Evolutionary conservation across 2,113 vertebrate genomes (phyloP).

Genomic region (Corvus cornix): DNA sequence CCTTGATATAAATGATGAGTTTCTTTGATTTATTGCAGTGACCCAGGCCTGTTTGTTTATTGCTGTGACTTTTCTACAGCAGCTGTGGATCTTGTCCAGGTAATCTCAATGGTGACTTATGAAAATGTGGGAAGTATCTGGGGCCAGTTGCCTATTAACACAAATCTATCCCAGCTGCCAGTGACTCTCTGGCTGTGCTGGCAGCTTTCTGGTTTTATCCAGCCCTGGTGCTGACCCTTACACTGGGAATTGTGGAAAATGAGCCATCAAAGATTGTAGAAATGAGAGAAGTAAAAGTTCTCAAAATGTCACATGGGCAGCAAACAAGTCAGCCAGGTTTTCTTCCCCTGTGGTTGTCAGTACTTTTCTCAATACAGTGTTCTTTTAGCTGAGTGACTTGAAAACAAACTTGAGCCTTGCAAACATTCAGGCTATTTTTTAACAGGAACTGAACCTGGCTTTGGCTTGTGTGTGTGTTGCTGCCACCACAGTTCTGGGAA

Average conservation of each 20-base stretch:
- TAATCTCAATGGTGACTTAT: constrained; percentile 25
- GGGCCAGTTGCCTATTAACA: background rate
- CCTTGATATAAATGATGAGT: background rate
- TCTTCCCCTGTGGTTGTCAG: background rate
- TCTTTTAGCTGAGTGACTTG: background rate
- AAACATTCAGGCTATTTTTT: constrained; percentile 1
- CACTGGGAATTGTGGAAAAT: background rate
- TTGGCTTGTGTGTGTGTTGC: background rate
- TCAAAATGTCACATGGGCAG: background rate
- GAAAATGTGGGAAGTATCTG: background rate
- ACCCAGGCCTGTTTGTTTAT: constrained; percentile 92
- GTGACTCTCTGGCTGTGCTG: background rate
- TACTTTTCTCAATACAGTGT: background rate
- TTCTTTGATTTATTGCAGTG: constrained; percentile 77
- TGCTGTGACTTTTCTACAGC: constrained; percentile 94
- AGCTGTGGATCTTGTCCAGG: constrained; percentile 91
- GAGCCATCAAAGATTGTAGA: background rate
- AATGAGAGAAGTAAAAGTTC: background rate
- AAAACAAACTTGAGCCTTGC: background rate
- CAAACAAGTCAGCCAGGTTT: background rate
- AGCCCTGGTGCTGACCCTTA: background rate
- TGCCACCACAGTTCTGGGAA: background rate
- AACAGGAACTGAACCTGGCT: background rate
- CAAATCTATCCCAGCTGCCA: background rate
- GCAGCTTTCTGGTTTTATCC: background rate